These are phyloP conservation scores for Pristiophorus japonicus DNA, from an alignment of 2,113 vertebrate genomes.

Conservation along the genomic window DNA sequence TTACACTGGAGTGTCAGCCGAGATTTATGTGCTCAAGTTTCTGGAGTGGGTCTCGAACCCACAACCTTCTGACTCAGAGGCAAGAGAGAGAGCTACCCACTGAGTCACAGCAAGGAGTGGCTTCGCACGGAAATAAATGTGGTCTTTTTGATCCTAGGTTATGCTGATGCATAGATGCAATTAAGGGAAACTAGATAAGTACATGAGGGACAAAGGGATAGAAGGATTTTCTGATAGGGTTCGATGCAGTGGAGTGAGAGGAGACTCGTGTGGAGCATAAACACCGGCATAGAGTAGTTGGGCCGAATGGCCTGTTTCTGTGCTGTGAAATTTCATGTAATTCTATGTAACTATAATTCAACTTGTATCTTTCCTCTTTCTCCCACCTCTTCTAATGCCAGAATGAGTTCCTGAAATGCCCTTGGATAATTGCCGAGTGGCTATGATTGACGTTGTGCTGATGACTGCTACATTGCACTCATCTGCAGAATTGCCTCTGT, in stretches of 20 bases:
- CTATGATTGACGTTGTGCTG: not conserved
- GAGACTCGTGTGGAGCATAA: not conserved
- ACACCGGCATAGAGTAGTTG: not conserved
- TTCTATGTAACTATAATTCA: not conserved
- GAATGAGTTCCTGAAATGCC: not conserved
- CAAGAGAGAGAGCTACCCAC: too few relatives aligned
- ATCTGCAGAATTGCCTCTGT: not conserved
- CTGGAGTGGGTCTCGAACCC: too few relatives aligned
- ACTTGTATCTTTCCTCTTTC: not conserved
- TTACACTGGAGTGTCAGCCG: too few relatives aligned
- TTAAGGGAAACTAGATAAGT: not conserved
- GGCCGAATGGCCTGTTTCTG: not conserved
- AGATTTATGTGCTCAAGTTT: too few relatives aligned
- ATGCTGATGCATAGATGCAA: not conserved
- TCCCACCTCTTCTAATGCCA: not conserved
- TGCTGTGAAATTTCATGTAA: not conserved
- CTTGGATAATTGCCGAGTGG: not conserved
- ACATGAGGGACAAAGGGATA: not conserved
- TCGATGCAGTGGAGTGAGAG: not conserved
- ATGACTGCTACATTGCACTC: not conserved
- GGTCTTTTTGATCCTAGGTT: not conserved
- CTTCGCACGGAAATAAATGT: not conserved
- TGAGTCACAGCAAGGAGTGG: too few relatives aligned
- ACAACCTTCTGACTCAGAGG: too few relatives aligned
- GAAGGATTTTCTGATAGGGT: not conserved